Conservation (phyloP, 2,113 vertebrate genomes). For the Zosterops borbonicus region DNA sequence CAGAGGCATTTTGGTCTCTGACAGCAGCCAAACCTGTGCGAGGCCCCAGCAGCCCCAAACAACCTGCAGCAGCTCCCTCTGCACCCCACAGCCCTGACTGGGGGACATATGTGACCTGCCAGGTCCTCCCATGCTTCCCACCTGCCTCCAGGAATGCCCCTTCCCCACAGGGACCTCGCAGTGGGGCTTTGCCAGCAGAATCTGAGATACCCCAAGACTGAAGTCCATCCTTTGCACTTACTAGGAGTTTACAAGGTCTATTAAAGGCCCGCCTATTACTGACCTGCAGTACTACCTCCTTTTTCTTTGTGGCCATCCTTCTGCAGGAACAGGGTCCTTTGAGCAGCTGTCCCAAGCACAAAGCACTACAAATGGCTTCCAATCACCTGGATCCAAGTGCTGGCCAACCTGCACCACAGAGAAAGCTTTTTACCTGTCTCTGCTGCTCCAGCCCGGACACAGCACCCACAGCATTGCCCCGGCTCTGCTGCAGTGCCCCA, state of each 20-base stretch:
- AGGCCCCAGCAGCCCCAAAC: rapidly evolving
- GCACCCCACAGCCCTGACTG: neutral
- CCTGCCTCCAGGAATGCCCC: neutral
- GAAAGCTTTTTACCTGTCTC: neutral
- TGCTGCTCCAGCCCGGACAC: too few species aligned
- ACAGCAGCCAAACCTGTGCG: neutral
- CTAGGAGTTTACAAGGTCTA: neutral
- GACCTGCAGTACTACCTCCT: constrained; percentile 62
- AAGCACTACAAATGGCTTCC: neutral
- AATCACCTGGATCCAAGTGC: neutral
- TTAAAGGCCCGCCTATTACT: neutral
- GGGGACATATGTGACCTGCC: neutral
- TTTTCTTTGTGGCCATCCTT: constrained; percentile 60
- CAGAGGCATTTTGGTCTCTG: neutral
- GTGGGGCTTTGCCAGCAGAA: neutral
- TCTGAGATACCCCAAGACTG: neutral
- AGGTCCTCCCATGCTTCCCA: rapidly evolving
- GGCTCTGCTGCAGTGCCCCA: neutral
- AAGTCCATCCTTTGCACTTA: neutral
- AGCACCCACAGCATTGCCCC: neutral
- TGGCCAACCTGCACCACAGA: neutral
- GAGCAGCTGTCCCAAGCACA: neutral
- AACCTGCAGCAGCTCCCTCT: neutral
- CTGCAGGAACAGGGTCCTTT: neutral
- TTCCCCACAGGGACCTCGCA: neutral